These are phyloP conservation scores for Sebastes iracundus DNA, from an alignment of 2,797 vertebrate species.

Conservation along the genomic window DNA sequence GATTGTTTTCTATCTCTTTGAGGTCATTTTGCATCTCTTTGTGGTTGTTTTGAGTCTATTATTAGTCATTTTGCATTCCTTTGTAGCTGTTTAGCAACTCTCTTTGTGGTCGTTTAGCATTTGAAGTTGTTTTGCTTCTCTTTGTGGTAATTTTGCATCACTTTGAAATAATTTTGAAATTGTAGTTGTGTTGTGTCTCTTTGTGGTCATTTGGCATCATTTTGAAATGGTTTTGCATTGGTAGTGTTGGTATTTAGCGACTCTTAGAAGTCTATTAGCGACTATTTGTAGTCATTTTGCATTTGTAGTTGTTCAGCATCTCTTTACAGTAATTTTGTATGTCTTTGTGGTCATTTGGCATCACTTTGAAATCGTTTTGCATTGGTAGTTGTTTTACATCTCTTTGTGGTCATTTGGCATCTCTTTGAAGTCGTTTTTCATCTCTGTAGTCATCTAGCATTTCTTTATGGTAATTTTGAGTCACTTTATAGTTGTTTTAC, in stretches of 20 bases:
- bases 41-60: neutral
- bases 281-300: neutral
- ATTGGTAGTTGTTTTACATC: neutral
- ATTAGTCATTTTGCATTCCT: neutral
- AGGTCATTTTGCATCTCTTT: neutral
- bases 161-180: neutral
- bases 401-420: neutral
- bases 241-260: too few species aligned
- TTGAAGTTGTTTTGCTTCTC: neutral
- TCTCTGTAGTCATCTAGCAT: neutral
- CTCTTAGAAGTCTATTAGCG: too few species aligned
- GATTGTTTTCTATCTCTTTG: too few species aligned
- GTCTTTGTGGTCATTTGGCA: neutral
- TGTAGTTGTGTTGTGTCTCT: neutral
- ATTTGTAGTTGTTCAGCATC: neutral
- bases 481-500: too few species aligned
- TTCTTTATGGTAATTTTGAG: neutral
- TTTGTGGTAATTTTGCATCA: neutral
- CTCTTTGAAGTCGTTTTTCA: neutral
- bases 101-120: neutral
- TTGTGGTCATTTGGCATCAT: neutral
- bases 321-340: neutral
- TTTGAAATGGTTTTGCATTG: neutral
- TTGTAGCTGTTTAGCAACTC: neutral
- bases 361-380: too few species aligned